Base-by-base conservation (phyloP, 64 coral and sea anemone genomes). In the Anthopleura sola region DNA sequence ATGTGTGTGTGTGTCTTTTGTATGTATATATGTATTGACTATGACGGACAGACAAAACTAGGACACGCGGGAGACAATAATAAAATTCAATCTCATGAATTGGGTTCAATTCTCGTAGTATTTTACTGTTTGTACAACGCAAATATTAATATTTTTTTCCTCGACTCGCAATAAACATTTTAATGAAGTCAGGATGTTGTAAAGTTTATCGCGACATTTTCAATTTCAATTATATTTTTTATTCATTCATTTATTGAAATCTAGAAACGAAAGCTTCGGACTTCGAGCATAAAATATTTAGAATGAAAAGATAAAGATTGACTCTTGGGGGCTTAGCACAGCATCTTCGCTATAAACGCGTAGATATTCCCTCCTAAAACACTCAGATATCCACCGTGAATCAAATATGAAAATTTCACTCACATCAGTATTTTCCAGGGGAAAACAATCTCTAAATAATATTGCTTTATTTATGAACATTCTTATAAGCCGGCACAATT, bases 1-100 rank as follows among this genome's bases (percentile, higher is more conserved):
- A 14, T 32, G n/a, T 29, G 28, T 34, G n/a, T 34, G 11, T n/a
- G 10, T 31, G 5, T 34, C 4, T 44, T 44, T 3, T 44, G 9
- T 44, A 44, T 44, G 40, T 44, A 44, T 44, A 44, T 44, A 44
- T 44, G 66, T 71, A 4, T 71, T 15, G 66, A 71, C 28, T 71
- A 71, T n/a, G 76, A 79, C 76, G 47, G 76, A 79, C 37, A 79
- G 76, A 79, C 76, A 79, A 46, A 1, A 5, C 58, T 20, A 62
- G n/a, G n/a, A 14, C 31, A 16, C 2, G 66, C 29, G 66, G 26
- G 66, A 71, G 66, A 71, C 13, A 10, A 5, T 62, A 2, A 24
- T 62, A 26, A n/a, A 62, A 26, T 62, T 62, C 58, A 62, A 62
- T 21, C 24, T 62, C 58, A 62, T 62, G 20, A n/a, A 44, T 44